Evolutionary conservation across 2,888 invertebrate species (phyloP).

Genomic region (Pelosia muscerda): DNA sequence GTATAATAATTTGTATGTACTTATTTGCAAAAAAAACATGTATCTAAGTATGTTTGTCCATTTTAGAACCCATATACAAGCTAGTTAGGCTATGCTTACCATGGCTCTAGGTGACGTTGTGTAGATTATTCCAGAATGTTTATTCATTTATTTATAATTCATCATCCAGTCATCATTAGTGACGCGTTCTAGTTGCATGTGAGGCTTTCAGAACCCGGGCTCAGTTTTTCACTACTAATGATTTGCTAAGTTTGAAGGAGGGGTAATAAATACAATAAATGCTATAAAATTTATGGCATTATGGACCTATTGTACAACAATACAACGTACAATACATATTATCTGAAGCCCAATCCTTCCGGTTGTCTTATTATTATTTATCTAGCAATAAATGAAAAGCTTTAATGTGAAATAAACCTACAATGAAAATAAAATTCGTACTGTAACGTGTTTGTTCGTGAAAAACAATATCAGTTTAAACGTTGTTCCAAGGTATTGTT

Average conservation of each 20-base stretch:
- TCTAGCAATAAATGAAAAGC: neutral
- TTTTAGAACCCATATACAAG: no score
- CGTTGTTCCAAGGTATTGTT: slow-evolving; percentile 34
- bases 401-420: slow-evolving; percentile 2
- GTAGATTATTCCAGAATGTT: no score
- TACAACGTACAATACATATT: no score
- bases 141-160: neutral
- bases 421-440: slow-evolving; percentile 17
- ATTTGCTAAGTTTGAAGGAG: neutral
- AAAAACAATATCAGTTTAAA: slow-evolving; percentile 28
- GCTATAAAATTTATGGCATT: neutral
- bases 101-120: no score
- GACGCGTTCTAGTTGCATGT: neutral
- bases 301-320: no score
- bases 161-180: neutral
- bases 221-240: neutral
- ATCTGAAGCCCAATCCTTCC: neutral
- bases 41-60: no score
- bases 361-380: neutral
- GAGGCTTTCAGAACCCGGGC: neutral
- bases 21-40: no score
- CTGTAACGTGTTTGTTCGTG: slow-evolving; percentile 7
- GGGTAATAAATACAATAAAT: neutral
- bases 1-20: no score
- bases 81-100: no score